Evolutionary conservation across 2,888 invertebrate genomes (phyloP).

Genomic region (Idaea straminata): DNA sequence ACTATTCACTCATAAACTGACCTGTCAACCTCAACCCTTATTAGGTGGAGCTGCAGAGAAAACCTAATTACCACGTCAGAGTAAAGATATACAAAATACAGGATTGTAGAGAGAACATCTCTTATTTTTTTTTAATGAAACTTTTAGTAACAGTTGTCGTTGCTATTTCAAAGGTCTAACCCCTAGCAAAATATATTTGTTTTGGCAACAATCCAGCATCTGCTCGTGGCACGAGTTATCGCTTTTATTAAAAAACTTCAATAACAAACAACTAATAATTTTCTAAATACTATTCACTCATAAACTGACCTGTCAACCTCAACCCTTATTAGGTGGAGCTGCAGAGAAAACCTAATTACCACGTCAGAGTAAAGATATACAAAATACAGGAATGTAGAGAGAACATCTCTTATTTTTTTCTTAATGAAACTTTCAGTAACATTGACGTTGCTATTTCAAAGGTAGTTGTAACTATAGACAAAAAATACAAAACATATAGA

Average conservation of each 20-base stretch:
- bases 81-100: background rate
- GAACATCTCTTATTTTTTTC: too few species aligned
- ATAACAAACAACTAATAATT: background rate
- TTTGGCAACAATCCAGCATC: background rate
- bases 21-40: conserved; percentile 7
- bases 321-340: conserved; percentile 12
- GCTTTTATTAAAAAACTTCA: conserved; percentile 1
- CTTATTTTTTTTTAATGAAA: too few species aligned
- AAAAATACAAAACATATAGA: too few species aligned
- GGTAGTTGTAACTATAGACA: too few species aligned
- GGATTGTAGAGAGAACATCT: background rate
- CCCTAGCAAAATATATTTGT: background rate
- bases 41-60: conserved; percentile 17
- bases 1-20: background rate
- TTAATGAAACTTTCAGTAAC: too few species aligned
- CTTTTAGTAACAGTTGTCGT: too few species aligned
- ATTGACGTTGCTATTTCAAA: too few species aligned
- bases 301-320: background rate
- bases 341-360: conserved; percentile 32
- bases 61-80: conserved; percentile 29
- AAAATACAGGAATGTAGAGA: background rate
- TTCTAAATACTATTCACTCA: background rate
- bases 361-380: background rate
- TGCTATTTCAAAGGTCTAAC: too few species aligned
- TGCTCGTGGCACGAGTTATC: background rate